phyloP scores from a whole-genome alignment of 2,797 vertebrate species.

The Sparidentex hasta region DNA sequence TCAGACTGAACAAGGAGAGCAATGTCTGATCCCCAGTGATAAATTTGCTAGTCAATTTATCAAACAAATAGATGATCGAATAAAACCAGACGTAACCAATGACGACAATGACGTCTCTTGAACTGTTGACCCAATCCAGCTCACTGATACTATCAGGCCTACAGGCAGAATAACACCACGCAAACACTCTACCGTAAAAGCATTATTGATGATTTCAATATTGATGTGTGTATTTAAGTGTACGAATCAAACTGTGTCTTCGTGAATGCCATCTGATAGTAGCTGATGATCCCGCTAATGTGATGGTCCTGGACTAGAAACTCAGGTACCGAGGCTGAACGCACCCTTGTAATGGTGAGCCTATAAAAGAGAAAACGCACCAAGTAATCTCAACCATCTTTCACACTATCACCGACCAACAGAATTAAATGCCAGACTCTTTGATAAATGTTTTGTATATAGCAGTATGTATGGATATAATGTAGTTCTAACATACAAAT shows the following conservation, averaged over 20 bases:
- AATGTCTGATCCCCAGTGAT: neutral
- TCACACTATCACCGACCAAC: conserved; percentile 42
- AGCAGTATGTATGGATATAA: conserved; percentile 61
- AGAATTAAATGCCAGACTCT: conserved; percentile 54
- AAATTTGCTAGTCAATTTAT: neutral
- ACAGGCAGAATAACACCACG: neutral
- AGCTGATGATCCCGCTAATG: conserved; percentile 4
- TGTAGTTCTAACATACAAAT: conserved; percentile 74
- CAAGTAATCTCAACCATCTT: conserved; percentile 51
- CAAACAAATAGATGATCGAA: neutral
- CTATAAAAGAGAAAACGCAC: conserved; percentile 40
- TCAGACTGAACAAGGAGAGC: neutral
- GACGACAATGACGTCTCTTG: neutral
- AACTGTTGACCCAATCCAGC: neutral
- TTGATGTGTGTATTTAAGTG: conserved; percentile 1
- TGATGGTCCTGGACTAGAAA: conserved; percentile 36
- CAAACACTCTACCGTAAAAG: conserved; percentile 1
- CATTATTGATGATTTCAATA: neutral
- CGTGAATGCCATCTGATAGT: neutral
- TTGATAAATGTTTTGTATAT: conserved; percentile 69
- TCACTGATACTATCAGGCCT: neutral
- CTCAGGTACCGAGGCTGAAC: conserved; percentile 28
- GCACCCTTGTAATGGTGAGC: conserved; percentile 15
- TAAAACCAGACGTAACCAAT: neutral
- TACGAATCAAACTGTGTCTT: conserved; percentile 1